Evolutionary conservation across 2,113 vertebrate species (phyloP).

Genomic region (Tragulus kanchil): DNA sequence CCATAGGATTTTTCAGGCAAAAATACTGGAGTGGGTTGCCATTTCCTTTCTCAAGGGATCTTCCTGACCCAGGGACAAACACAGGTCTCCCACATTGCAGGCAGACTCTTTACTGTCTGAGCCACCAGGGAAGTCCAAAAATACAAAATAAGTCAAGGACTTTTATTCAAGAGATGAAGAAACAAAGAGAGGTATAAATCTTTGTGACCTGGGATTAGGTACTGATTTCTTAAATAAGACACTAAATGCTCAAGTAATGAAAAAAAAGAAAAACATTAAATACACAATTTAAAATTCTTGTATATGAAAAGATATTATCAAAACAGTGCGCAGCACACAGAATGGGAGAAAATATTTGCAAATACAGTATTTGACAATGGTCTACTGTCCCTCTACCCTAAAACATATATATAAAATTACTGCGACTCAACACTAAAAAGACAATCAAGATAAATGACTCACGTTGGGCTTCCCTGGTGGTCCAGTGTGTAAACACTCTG

Average conservation of each 20-base stretch:
- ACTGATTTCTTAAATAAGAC: neutral
- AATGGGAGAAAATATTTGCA: neutral
- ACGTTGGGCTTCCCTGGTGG: neutral
- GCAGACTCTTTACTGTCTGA: too few species aligned
- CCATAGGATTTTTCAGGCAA: too few species aligned
- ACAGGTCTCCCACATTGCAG: too few species aligned
- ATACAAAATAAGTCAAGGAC: neutral
- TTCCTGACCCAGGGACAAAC: too few species aligned
- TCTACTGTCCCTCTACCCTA: neutral
- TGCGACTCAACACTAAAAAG: neutral
- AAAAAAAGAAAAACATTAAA: neutral
- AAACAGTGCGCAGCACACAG: neutral
- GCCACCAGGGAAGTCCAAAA: too few species aligned
- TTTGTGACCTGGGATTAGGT: neutral
- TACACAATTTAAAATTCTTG: neutral
- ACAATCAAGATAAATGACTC: neutral
- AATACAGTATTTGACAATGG: neutral
- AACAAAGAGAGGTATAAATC: neutral
- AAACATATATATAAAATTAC: neutral
- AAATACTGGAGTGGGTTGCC: too few species aligned
- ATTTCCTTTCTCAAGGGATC: too few species aligned
- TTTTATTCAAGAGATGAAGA: neutral
- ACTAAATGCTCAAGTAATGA: neutral
- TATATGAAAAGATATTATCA: neutral
- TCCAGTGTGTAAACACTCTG: too few species aligned